phyloP scores from a whole-genome alignment of 2,797 vertebrate genomes.

The Chloroceryle amazona region DNA sequence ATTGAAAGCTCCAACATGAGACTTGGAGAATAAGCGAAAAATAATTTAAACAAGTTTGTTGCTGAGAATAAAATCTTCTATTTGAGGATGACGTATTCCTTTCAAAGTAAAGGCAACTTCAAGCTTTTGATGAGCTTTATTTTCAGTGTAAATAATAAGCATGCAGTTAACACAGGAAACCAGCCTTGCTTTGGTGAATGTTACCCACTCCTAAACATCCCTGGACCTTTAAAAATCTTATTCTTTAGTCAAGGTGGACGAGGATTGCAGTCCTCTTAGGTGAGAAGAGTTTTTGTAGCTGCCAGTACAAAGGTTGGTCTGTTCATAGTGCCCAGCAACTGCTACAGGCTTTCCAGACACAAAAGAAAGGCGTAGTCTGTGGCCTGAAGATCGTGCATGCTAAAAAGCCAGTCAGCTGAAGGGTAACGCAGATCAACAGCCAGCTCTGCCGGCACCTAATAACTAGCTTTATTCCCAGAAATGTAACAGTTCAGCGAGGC shows the following conservation, averaged over 20 bases:
- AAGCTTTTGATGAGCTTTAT: slow-evolving; percentile 15
- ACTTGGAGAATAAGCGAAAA: no score
- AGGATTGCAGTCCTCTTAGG: not conserved
- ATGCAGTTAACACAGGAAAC: not conserved
- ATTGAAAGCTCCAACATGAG: no score
- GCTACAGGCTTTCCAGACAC: slow-evolving; percentile 67
- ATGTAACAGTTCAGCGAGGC: not conserved
- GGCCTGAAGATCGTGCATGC: slow-evolving; percentile 71
- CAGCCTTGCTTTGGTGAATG: not conserved
- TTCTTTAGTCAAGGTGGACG: not conserved
- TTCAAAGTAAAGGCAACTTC: slow-evolving; percentile 56
- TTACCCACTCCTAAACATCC: not conserved
- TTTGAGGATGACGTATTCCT: slow-evolving; percentile 54
- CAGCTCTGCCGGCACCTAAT: not conserved
- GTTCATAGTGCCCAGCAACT: slow-evolving; percentile 44
- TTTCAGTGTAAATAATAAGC: not conserved
- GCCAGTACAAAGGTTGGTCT: slow-evolving; percentile 17
- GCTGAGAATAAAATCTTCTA: no score
- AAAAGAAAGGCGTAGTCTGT: slow-evolving; percentile 75
- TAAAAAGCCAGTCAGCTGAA: slow-evolving; percentile 69
- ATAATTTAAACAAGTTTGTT: no score
- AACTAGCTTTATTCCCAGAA: not conserved
- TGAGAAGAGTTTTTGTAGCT: slow-evolving; percentile 8
- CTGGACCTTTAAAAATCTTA: not conserved
- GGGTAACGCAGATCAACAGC: slow-evolving; percentile 11